Base-by-base conservation (phyloP, 2,888 invertebrate genomes). In the Nesidiocoris tenuis region DNA sequence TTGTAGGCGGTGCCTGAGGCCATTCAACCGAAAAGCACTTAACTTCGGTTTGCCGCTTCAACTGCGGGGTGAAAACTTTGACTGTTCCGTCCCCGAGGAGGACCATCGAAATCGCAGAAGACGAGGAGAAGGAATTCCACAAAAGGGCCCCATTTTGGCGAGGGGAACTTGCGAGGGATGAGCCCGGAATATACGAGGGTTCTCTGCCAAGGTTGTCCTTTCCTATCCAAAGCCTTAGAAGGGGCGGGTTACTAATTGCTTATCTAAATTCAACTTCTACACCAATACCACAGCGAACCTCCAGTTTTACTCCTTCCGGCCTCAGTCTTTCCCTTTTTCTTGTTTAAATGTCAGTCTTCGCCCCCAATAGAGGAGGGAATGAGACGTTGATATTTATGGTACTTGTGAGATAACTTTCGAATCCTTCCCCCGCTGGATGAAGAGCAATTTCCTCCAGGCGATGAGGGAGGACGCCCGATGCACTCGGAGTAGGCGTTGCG, bases 261-360 rank as follows among this genome's bases (percentile, higher is more conserved):
- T 67, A 67, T 67, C 67, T 67, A 67, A 67, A 67, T 67, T 67
- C 67, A 67, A 55, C 67, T 16, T 67, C 55, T 67, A 22, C 67
- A 16, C 39, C 39, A 22, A 19, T 22, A 19, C 56, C 19, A 18
- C 54, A 39, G 54, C 65, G 54, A 65, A 65, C 25, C 65, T 19
- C 25, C 65, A 2, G 16, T 23, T 65, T 65, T 39, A 18, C 19
- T 17, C 7, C 25, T 65, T 12, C 7, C 17, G 24, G 19, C 39
- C 39, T 65, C 18, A 16, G 17, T 39, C 39, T 39, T 65, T 65
- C 25, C 25, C 39, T 25, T 25, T 65, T 65, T 19, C 19, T 65
- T 65, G 7, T 21, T 61, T 17, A 7, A 61, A 61, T 61, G 61
- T 17, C 18, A 19, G 12, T 61, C 21, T 61, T 61, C 18, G 1